Percentiles rank a stretch among this genome's conserved stretches.
Conservation (phyloP, 2,113 vertebrate genomes). For the Todiramphus saurophagus region DNA sequence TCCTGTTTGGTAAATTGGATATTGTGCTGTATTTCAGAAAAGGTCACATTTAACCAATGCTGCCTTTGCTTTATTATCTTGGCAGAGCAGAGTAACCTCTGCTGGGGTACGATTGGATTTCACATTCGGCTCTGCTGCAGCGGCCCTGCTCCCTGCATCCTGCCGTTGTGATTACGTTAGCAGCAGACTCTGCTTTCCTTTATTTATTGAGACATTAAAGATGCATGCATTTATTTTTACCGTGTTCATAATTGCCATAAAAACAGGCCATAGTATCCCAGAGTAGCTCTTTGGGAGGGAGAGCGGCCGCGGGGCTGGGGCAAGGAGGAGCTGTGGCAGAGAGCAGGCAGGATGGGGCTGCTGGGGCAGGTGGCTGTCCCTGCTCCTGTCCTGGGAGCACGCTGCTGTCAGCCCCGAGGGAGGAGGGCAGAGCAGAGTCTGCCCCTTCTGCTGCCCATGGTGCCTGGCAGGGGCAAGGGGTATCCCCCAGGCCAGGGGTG, state of each 20-base stretch:
- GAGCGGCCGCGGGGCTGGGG: accelerated
- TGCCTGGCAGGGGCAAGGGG: not conserved
- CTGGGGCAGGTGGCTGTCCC: not conserved
- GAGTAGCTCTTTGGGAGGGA: not conserved
- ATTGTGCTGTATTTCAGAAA: slow-evolving; percentile 66
- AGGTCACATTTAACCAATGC: slow-evolving; percentile 53
- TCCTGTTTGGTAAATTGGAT: slow-evolving; percentile 71
- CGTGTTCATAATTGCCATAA: slow-evolving; percentile 59
- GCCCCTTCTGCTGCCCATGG: not conserved
- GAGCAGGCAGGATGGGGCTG: not conserved
- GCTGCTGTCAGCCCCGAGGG: not conserved
- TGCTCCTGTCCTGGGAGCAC: not conserved
- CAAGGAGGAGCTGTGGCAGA: not conserved
- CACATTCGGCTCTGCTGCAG: slow-evolving; percentile 19
- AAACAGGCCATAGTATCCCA: slow-evolving; percentile 14
- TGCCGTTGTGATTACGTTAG: slow-evolving; percentile 59
- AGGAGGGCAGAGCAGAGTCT: not conserved
- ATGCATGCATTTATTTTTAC: slow-evolving; percentile 66
- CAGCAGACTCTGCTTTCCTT: slow-evolving; percentile 42
- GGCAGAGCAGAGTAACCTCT: slow-evolving; percentile 47
- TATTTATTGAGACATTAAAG: slow-evolving; percentile 69
- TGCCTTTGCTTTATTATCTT: slow-evolving; percentile 63
- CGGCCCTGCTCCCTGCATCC: not conserved
- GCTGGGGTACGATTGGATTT: slow-evolving; percentile 35
- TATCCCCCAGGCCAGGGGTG: not conserved